A percentile compares a stretch with the other conserved stretches of the same genome.
Evolutionary conservation across 2,113 vertebrate species (phyloP).

Genomic region (Chlamydotis undulata): DNA sequence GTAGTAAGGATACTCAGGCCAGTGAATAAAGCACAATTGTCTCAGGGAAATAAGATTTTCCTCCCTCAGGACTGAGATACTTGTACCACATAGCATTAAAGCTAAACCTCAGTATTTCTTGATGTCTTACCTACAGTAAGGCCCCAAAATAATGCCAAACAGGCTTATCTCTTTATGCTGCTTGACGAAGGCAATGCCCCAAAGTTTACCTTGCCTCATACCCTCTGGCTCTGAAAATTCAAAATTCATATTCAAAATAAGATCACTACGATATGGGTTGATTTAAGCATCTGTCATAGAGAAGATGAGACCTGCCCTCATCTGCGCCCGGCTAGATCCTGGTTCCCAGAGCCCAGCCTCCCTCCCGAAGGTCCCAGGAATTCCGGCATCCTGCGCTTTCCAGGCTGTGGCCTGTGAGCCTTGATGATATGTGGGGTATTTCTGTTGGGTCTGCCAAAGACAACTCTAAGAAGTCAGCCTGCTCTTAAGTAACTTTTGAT

Average conservation of each 20-base stretch:
- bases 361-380: neutral
- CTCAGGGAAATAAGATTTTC: neutral
- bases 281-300: neutral
- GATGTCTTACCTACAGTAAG: neutral
- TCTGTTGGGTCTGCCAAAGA: neutral
- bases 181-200: neutral
- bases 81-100: neutral
- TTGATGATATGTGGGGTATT: neutral
- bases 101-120: neutral
- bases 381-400: neutral
- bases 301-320: neutral
- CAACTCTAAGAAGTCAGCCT: neutral
- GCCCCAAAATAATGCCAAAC: neutral
- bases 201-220: neutral
- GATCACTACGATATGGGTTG: rapidly evolving
- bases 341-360: neutral
- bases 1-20: neutral
- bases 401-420: neutral
- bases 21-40: neutral
- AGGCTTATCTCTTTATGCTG: neutral
- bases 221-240: neutral
- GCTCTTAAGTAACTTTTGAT: neutral
- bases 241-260: neutral
- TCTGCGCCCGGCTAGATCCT: neutral
- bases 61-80: neutral